Evolutionary conservation across 1,140 invertebrate species (phyloP).

Genomic region (Drosophila sucinea): DNA sequence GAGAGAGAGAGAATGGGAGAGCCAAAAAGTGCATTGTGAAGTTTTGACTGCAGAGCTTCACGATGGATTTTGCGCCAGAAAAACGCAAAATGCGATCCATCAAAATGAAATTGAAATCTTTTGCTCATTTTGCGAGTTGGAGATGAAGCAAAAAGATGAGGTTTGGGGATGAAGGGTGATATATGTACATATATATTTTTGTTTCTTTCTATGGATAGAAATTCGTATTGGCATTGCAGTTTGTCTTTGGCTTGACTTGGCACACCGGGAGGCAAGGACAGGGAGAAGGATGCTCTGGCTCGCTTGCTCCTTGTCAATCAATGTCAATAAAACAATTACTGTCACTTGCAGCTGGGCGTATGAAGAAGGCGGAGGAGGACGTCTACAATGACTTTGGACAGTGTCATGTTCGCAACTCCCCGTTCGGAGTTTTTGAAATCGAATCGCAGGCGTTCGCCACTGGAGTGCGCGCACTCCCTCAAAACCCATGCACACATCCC

Average conservation of each 20-base stretch:
- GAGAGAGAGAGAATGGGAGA: neutral
- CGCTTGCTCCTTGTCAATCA: conserved; percentile 70
- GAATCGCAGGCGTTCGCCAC: conserved; percentile 1
- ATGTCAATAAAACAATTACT: conserved; percentile 83
- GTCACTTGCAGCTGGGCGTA: conserved; percentile 75
- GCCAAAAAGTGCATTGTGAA: conserved; percentile 51
- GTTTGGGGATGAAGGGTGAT: conserved; percentile 5
- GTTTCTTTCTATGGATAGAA: conserved; percentile 33
- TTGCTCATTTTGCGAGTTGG: conserved; percentile 76
- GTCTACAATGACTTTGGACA: conserved; percentile 6
- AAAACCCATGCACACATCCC: neutral
- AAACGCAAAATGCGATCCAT: conserved; percentile 63
- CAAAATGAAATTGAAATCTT: conserved; percentile 82
- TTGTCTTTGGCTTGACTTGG: conserved; percentile 78
- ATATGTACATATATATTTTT: too few species aligned
- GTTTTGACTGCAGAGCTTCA: conserved; percentile 1
- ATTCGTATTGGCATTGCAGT: conserved; percentile 71
- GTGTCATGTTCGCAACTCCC: conserved; percentile 21
- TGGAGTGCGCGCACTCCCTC: neutral
- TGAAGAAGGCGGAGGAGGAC: conserved; percentile 6
- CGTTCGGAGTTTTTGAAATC: conserved; percentile 20
- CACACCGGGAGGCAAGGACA: neutral
- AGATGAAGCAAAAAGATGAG: conserved; percentile 11
- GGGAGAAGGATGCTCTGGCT: conserved; percentile 20
- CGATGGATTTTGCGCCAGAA: conserved; percentile 2